phyloP scores from a whole-genome alignment of 2,888 invertebrate species.

The Eristalinus sepulchralis region DNA sequence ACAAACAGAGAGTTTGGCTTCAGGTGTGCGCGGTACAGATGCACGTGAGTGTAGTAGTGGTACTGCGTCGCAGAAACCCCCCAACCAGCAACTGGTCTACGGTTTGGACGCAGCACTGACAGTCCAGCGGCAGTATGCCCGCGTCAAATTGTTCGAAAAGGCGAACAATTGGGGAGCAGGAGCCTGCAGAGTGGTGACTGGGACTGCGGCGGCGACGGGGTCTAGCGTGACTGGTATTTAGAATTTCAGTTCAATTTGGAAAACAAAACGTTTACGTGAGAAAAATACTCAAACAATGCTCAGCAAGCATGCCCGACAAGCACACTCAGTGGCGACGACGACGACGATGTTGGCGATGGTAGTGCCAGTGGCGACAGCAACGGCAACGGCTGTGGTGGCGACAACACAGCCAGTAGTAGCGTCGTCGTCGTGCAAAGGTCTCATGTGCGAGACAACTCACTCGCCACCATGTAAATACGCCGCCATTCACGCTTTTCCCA shows the following conservation, averaged over 20 bases:
- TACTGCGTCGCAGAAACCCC: not conserved
- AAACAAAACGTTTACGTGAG: conserved; percentile 69
- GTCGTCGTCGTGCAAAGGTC: conserved; percentile 23
- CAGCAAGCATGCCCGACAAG: conserved; percentile 34
- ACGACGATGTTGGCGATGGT: not conserved
- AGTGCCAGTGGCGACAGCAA: not conserved
- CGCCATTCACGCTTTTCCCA: conserved; percentile 40
- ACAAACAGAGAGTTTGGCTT: not conserved
- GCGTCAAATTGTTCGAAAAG: not conserved
- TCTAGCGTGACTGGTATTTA: conserved; percentile 52
- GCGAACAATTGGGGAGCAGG: not conserved
- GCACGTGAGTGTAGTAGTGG: conserved; percentile 1
- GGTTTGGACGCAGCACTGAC: not conserved
- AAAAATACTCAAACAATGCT: conserved; percentile 48
- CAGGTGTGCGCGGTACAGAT: not conserved
- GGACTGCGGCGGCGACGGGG: not conserved
- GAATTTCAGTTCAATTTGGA: conserved; percentile 70
- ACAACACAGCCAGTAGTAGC: not conserved
- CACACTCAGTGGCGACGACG: conserved; percentile 18
- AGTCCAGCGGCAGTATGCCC: not conserved
- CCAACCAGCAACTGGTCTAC: not conserved
- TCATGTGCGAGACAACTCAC: conserved; percentile 41
- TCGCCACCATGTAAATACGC: conserved; percentile 34
- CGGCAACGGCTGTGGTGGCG: not conserved
- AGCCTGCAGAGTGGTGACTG: not conserved